Evolutionary conservation across 2,797 vertebrate species (phyloP), one percentile per base, ranked within the genome.

Genomic region (Myioborus melanocephalus): DNA sequence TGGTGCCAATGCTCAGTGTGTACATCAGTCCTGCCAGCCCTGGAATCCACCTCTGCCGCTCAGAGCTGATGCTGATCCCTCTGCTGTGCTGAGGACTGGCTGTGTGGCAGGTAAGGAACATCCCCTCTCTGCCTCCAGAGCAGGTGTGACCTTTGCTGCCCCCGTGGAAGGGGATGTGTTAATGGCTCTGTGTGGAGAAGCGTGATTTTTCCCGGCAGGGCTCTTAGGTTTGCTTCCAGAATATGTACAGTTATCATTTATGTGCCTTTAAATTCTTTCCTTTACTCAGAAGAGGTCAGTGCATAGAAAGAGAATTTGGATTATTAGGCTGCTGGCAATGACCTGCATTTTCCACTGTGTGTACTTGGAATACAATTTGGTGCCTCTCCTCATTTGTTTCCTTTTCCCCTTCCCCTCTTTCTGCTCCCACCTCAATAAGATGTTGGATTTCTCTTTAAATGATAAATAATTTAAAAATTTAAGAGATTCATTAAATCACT

Each of bases 211-310:
- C 89, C 80, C 90, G 68, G 81, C 93, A 87, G 43, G 2, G 0
- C 23, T 87, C 53, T 60, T 24, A 84, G 24, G 13, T 94, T 94
- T 77, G 60, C 46, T 87, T 91, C 64, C 90, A 94, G 81, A 61
- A 63, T 34, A 35, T 23, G 65, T 75, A 73, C 35, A 76, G 64
- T 91, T 94, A 89, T 93, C 87, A 71, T 61, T 87, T 71, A 68
- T 57, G 39, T 49, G 76, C 57, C 65, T 91, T 93, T 87, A 93
- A 75, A 92, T 91, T 93, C 75, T 91, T 95, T 77, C 44, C 56
- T 94, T 95, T 95, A 68, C 89, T 95, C 65, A 64, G 83, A 93
- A 94, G 86, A 87, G 75, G 57, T 87, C 10, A 10, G 78, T 91
- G 60, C 35, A 44, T 71, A 92, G 84, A 85, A 89, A 85, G 87